Conservation (phyloP, 2,113 vertebrate species). For the Heliornis fulica region DNA sequence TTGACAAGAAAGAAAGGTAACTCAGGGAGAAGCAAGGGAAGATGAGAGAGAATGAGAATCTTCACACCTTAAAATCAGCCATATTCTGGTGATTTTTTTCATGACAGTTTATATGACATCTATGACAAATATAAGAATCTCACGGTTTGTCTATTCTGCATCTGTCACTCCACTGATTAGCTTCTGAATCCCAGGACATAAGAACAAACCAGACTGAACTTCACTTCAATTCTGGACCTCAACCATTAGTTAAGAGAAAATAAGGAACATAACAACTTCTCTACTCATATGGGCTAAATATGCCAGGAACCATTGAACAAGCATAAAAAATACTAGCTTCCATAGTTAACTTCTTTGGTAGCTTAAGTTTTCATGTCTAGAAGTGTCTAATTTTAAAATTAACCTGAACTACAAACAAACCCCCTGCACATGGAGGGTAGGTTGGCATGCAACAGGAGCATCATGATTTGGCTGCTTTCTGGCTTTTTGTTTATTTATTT, state of each 20-base stretch:
- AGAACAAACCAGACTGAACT: neutral
- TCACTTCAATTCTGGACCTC: neutral
- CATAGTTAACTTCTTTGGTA: neutral
- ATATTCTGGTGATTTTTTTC: neutral
- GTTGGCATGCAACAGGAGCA: neutral
- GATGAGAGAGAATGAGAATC: neutral
- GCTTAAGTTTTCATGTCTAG: neutral
- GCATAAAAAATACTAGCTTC: neutral
- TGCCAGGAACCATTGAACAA: neutral
- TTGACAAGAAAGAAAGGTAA: conserved; percentile 64
- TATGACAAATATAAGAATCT: neutral
- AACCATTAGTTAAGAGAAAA: neutral
- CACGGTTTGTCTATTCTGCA: neutral
- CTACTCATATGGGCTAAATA: neutral
- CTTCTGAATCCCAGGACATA: neutral
- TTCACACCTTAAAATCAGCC: neutral
- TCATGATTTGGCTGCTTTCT: neutral
- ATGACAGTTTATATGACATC: neutral
- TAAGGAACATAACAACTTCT: neutral
- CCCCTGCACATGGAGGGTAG: neutral
- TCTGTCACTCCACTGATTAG: neutral
- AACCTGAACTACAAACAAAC: neutral
- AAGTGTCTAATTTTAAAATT: conserved; percentile 1
- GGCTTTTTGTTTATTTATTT: neutral
- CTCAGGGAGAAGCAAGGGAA: neutral